phyloP scores from a whole-genome alignment of 2,797 vertebrate genomes.

The Karalla daura region DNA sequence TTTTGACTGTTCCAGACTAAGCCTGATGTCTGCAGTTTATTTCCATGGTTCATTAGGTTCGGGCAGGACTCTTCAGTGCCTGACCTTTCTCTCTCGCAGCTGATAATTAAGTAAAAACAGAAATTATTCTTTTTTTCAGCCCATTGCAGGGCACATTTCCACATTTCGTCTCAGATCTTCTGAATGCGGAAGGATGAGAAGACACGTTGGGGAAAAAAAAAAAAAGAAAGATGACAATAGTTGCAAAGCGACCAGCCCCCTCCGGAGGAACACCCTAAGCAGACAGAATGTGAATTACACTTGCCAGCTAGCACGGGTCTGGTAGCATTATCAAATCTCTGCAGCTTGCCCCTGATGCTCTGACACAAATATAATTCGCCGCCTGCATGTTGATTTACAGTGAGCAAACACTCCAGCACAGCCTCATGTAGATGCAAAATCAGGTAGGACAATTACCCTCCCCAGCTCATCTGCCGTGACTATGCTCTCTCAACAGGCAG shows the following conservation, averaged over 20 bases:
- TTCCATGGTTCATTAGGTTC: conserved; percentile 20
- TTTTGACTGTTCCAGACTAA: background rate
- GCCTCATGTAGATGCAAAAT: conserved; percentile 44
- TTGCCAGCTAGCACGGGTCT: conserved; percentile 20
- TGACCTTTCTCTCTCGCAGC: conserved; percentile 22
- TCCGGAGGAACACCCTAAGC: conserved; percentile 28
- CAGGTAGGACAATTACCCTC: conserved; percentile 63
- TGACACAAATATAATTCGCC: conserved; percentile 55
- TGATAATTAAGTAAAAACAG: conserved; percentile 21
- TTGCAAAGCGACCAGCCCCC: conserved; percentile 17
- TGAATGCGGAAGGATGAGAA: background rate
- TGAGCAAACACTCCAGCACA: conserved; percentile 52
- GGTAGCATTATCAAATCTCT: conserved; percentile 26
- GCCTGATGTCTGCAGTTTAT: conserved; percentile 12
- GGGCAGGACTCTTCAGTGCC: conserved; percentile 6
- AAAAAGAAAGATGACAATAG: background rate
- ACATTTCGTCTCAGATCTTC: conserved; percentile 1
- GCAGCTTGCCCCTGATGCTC: conserved; percentile 43
- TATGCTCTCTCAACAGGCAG: conserved; percentile 58
- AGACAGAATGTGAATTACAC: conserved; percentile 52
- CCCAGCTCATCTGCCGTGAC: conserved; percentile 52
- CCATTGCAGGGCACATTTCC: background rate
- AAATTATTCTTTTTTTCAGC: background rate
- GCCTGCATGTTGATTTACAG: conserved; percentile 55
- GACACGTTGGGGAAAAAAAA: too few relatives aligned